phyloP scores from a whole-genome alignment of 2,888 invertebrate species.

The Andrena flavipes region DNA sequence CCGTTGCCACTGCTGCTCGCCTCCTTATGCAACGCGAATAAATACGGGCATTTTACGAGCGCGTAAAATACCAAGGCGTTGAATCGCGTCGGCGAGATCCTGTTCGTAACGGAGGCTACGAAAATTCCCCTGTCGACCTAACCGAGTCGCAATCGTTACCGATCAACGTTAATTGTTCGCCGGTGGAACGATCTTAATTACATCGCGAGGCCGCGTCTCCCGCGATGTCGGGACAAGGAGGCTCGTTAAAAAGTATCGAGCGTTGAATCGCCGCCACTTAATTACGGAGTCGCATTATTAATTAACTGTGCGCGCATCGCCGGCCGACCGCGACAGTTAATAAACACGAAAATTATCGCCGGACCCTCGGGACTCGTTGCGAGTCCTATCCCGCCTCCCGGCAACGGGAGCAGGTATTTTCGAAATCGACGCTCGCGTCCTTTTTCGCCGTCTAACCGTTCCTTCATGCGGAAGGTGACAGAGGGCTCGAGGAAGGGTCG shows the following conservation, averaged over 20 bases:
- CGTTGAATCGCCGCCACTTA: constrained; percentile 30
- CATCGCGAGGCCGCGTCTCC: constrained; percentile 5
- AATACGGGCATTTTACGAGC: constrained; percentile 77
- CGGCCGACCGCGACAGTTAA: constrained; percentile 14
- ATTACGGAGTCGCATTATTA: constrained; percentile 41
- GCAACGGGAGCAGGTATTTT: too few species aligned
- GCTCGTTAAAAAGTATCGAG: constrained; percentile 25
- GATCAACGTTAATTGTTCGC: constrained; percentile 37
- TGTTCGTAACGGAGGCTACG: constrained; percentile 70
- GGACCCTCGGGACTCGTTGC: constrained; percentile 2
- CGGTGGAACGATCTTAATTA: constrained; percentile 35
- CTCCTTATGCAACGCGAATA: constrained; percentile 78
- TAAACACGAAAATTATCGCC: constrained; percentile 32
- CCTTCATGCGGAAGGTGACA: too few species aligned
- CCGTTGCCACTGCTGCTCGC: constrained; percentile 48
- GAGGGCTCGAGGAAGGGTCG: too few species aligned
- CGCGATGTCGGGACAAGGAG: constrained; percentile 1
- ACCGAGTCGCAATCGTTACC: constrained; percentile 23
- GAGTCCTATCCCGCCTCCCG: not conserved
- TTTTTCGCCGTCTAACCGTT: too few species aligned
- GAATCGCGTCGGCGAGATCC: constrained; percentile 76
- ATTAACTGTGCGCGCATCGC: constrained; percentile 31
- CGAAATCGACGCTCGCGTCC: too few species aligned
- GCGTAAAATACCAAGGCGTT: constrained; percentile 74
- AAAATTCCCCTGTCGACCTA: constrained; percentile 4